Percentiles rank a stretch among this genome's conserved stretches.
These are phyloP conservation scores for Characodon lateralis DNA, from an alignment of 2,797 vertebrate genomes.

Conservation along the genomic window DNA sequence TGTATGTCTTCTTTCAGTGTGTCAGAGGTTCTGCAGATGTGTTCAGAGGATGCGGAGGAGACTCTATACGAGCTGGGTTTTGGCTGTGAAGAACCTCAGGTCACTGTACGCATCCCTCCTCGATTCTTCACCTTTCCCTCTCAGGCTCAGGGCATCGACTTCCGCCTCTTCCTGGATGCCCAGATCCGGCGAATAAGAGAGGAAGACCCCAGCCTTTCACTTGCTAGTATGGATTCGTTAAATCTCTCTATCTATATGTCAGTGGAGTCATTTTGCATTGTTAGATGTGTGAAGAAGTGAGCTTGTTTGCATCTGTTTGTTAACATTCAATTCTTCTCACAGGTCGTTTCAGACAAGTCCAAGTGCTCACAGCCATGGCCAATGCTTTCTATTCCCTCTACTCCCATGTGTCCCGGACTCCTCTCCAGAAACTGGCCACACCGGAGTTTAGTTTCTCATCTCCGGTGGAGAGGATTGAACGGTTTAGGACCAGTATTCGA, in stretches of 20 bases:
- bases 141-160: conserved; percentile 87
- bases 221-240: conserved; percentile 83
- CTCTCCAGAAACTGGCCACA: conserved; percentile 84
- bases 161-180: conserved; percentile 89
- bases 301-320: background rate
- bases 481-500: conserved; percentile 69
- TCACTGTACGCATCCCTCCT: conserved; percentile 84
- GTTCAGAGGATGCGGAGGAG: conserved; percentile 87
- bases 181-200: conserved; percentile 86
- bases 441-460: conserved; percentile 77
- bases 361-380: conserved; percentile 86
- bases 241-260: background rate
- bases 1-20: conserved; percentile 75
- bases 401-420: conserved; percentile 89
- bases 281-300: background rate
- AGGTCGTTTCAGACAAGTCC: conserved; percentile 94
- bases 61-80: conserved; percentile 90
- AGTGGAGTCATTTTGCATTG: background rate
- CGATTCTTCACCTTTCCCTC: conserved; percentile 91
- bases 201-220: conserved; percentile 88
- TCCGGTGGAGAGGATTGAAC: conserved; percentile 71
- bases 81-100: conserved; percentile 82
- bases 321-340: conserved; percentile 3
- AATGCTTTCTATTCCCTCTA: conserved; percentile 92
- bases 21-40: conserved; percentile 87